A percentile compares a stretch with the other conserved stretches of the same genome.
Conservation (phyloP, 2,888 invertebrate species). For the Physocephala rufipes region DNA sequence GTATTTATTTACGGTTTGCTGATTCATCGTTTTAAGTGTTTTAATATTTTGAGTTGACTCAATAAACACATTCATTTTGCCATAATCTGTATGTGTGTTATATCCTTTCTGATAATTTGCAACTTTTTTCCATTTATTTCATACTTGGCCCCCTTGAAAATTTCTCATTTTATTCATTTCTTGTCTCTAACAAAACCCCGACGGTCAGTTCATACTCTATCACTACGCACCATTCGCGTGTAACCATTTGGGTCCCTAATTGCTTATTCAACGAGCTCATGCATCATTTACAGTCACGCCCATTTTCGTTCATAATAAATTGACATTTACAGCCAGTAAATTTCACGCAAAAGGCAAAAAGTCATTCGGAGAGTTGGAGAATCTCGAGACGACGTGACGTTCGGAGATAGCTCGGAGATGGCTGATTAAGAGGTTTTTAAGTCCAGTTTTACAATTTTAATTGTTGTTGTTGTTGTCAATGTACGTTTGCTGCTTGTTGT, state of each 20-base stretch:
- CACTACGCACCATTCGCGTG: neutral
- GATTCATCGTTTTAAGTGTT: too few relatives aligned
- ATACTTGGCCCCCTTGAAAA: too few relatives aligned
- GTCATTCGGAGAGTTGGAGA: conserved; percentile 38
- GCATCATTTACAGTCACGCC: conserved; percentile 53
- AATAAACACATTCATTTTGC: too few relatives aligned
- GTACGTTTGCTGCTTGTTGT: conserved; percentile 37
- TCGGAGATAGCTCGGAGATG: neutral
- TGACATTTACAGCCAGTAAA: conserved; percentile 38
- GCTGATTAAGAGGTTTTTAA: conserved; percentile 28
- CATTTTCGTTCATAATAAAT: conserved; percentile 46
- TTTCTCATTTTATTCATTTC: too few relatives aligned
- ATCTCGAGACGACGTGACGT: too few relatives aligned
- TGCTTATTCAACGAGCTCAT: conserved; percentile 57
- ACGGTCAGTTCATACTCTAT: too few relatives aligned
- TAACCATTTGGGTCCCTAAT: conserved; percentile 55
- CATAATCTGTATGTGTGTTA: too few relatives aligned
- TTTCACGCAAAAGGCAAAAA: conserved; percentile 41
- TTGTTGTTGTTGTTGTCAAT: conserved; percentile 35
- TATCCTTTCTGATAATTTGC: too few relatives aligned
- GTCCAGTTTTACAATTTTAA: conserved; percentile 23
- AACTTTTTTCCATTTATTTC: too few relatives aligned
- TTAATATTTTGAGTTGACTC: too few relatives aligned
- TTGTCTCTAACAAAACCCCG: too few relatives aligned
- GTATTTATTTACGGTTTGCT: too few relatives aligned